Evolutionary conservation across 1,140 invertebrate species (phyloP).

Genomic region (Nephotettix cincticeps): DNA sequence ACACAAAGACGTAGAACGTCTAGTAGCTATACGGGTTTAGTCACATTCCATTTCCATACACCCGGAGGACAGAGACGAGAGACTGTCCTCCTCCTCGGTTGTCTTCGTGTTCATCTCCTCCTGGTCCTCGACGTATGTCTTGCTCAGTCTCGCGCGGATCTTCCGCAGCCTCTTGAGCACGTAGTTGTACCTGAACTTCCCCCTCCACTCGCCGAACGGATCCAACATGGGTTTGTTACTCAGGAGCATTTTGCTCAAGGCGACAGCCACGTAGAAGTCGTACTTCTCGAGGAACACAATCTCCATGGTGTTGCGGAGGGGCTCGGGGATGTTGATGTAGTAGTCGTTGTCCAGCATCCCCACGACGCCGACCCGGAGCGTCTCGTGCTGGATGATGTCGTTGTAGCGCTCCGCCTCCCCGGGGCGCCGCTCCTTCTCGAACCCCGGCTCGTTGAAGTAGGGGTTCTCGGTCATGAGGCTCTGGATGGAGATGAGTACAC

Average conservation of each 20-base stretch:
- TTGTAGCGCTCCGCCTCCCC: constrained; percentile 55
- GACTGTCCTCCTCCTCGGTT: too few species aligned
- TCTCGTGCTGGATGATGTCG: constrained; percentile 58
- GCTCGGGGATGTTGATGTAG: constrained; percentile 40
- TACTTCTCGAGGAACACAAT: constrained; percentile 56
- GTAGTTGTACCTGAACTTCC: constrained; percentile 30
- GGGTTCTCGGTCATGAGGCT: constrained; percentile 60
- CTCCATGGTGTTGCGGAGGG: constrained; percentile 53
- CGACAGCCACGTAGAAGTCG: constrained; percentile 51
- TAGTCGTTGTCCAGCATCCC: constrained; percentile 54
- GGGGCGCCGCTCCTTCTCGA: constrained; percentile 51
- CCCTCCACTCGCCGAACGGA: constrained; percentile 34
- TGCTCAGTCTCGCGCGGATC: too few species aligned
- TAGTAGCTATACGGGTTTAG: too few species aligned
- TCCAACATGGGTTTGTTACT: constrained; percentile 27
- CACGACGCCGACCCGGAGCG: constrained; percentile 56
- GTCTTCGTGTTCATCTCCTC: too few species aligned
- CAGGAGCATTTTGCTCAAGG: constrained; percentile 36
- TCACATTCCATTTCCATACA: too few species aligned
- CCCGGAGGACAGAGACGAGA: too few species aligned
- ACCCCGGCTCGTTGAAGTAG: constrained; percentile 62
- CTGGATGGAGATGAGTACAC: constrained; percentile 61
- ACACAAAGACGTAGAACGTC: too few species aligned
- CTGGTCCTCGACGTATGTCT: too few species aligned
- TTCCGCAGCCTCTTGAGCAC: constrained; percentile 22